phyloP scores from a whole-genome alignment of 1,140 invertebrate species.

The Brachionus koreanus region DNA sequence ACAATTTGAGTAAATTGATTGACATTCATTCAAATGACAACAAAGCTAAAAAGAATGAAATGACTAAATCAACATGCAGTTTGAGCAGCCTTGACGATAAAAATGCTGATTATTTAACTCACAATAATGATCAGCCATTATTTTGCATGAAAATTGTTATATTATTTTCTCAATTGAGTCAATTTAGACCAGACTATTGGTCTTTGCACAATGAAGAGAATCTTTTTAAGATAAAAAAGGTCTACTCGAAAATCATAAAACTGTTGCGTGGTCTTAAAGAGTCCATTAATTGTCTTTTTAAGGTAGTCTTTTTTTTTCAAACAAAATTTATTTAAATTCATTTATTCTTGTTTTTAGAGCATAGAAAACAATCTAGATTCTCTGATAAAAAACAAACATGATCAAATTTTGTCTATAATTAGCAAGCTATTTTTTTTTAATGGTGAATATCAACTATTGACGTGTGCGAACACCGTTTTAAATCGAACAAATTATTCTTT shows the following conservation, averaged over 20 bases:
- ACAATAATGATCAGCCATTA: slow-evolving; percentile 18
- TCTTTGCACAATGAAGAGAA: not conserved
- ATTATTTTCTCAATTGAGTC: slow-evolving; percentile 3
- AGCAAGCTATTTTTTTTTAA: not conserved
- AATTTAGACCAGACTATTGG: slow-evolving; percentile 36
- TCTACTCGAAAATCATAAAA: slow-evolving; percentile 3
- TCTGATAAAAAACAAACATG: not conserved
- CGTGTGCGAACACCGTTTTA: not conserved
- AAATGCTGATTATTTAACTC: not conserved
- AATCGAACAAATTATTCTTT: slow-evolving; percentile 25
- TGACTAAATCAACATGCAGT: not conserved
- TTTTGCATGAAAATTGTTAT: slow-evolving; percentile 13
- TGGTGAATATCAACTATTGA: slow-evolving; percentile 16
- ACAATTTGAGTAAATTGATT: slow-evolving; percentile 5
- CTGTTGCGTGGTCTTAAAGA: not conserved
- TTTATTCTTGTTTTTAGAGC: not conserved
- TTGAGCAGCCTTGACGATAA: not conserved
- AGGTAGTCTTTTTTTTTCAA: not conserved
- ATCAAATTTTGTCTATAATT: not conserved
- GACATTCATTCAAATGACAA: not conserved
- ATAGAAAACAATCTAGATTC: slow-evolving; percentile 21
- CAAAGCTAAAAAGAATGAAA: not conserved
- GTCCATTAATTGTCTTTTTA: slow-evolving; percentile 17
- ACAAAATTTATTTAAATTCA: not conserved
- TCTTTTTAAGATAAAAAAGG: slow-evolving; percentile 1